Evolutionary conservation across 1,140 invertebrate species (phyloP).

Genomic region (Drosophila burlai): DNA sequence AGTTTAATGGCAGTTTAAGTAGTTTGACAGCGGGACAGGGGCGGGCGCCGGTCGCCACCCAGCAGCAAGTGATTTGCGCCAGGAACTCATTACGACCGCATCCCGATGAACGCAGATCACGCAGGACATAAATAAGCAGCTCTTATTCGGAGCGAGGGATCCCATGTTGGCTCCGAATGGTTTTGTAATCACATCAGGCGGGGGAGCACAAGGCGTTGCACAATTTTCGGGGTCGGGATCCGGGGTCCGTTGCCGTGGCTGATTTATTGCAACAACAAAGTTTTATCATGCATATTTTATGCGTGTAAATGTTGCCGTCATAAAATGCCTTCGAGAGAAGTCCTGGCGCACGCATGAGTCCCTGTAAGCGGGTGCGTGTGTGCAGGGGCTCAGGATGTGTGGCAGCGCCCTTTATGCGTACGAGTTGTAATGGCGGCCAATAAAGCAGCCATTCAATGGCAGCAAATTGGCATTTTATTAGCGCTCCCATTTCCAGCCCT

Average conservation of each 20-base stretch:
- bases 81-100: constrained; percentile 35
- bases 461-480: constrained; percentile 83
- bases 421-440: constrained; percentile 81
- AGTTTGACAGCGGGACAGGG: constrained; percentile 59
- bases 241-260: constrained; percentile 37
- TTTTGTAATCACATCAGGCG: constrained; percentile 73
- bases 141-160: constrained; percentile 3
- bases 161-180: constrained; percentile 65
- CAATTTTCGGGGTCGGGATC: constrained; percentile 43
- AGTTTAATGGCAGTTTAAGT: constrained; percentile 85
- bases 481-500: constrained; percentile 36
- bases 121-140: constrained; percentile 67
- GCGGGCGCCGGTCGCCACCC: constrained; percentile 1
- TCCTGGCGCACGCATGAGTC: constrained; percentile 28
- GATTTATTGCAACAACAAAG: constrained; percentile 83
- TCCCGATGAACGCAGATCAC: constrained; percentile 51
- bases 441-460: constrained; percentile 80
- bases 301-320: constrained; percentile 84
- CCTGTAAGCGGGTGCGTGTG: constrained; percentile 4
- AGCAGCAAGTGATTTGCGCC: constrained; percentile 34
- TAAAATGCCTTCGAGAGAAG: constrained; percentile 69
- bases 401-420: constrained; percentile 65
- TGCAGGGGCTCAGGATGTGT: constrained; percentile 40
- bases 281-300: constrained; percentile 85
- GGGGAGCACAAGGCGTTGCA: constrained; percentile 50